Base-by-base conservation (phyloP, 2,113 vertebrate genomes). In the Perca flavescens region DNA sequence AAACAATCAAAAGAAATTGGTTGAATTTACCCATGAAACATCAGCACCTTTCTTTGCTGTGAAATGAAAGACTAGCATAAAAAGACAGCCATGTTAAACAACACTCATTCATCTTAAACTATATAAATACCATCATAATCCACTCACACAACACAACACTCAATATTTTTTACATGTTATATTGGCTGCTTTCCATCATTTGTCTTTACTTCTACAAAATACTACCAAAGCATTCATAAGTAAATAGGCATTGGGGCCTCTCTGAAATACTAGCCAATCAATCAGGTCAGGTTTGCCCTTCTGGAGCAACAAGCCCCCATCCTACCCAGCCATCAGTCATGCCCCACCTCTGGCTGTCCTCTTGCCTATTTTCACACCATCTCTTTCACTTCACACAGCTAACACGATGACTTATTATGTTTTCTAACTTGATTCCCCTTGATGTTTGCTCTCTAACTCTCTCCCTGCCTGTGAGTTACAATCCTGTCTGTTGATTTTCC, bases 241-340 rank as follows among this genome's bases (percentile, higher is more conserved):
- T 70, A 90, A 90, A 77, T 92, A 67, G 57, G 74, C 74, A 80
- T 1, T 34, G 56, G 82, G 69, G 79, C 65, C 76, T 81, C 68
- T 84, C 72, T 82, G 74, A 91, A 90, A 90, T 79, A 83, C 70
- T 57, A 86, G 43, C 70, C 72, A 87, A 94, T 95, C 94, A 93
- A 94, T 95, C 93, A 94, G 89, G 68, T 68, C 60, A 67, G 79
- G 77, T 90, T 92, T 94, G 91, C 91, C 92, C 94, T 94, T 93
- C 89, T 92, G 87, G 46, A 91, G 86, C 92, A 92, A 89, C 86
- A 87, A 91, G 84, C 80, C 74, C 73, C 82, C 75, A 57, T 90
- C 69, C 60, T 67, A 76, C 74, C 69, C 71, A 80, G 77, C 90
- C 87, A 94, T 95, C 93, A 89, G 84, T 94, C 93, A 94, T 88